phyloP scores from a whole-genome alignment of 2,113 vertebrate species.

The Piaya cayana region DNA sequence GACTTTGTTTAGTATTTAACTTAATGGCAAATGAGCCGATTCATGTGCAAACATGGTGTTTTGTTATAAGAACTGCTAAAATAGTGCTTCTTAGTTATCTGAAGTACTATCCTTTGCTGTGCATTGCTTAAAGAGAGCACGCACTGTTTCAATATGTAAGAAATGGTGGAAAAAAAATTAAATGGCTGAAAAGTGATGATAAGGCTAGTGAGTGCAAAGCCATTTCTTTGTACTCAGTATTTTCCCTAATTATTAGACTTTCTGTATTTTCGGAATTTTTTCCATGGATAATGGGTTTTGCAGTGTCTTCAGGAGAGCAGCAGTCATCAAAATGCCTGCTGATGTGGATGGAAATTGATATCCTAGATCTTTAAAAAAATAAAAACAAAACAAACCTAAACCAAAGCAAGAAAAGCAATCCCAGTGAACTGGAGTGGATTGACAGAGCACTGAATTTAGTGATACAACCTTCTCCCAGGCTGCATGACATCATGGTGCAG shows the following conservation, averaged over 20 bases:
- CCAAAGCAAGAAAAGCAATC: not conserved
- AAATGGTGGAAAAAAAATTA: not conserved
- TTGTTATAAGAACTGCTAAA: not conserved
- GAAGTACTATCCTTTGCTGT: not conserved
- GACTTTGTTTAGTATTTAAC: not conserved
- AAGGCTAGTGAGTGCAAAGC: not conserved
- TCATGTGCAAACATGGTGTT: not conserved
- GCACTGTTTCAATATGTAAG: not conserved
- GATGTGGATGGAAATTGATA: not conserved
- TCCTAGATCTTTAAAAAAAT: not conserved
- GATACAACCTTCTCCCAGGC: not conserved
- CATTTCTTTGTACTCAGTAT: not conserved
- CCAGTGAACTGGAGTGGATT: not conserved
- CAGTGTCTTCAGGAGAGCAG: not conserved
- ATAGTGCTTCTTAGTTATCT: not conserved
- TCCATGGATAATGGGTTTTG: not conserved
- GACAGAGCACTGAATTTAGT: not conserved
- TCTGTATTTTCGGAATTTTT: not conserved
- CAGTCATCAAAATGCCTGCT: not conserved
- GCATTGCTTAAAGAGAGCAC: not conserved
- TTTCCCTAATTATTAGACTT: not conserved
- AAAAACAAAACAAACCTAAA: not conserved
- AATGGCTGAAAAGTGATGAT: not conserved
- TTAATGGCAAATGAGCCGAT: not conserved
- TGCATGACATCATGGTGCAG: not conserved